A percentile compares a stretch with the other conserved stretches of the same genome.
These are phyloP conservation scores for Acromyrmex charruanus DNA, from an alignment of 1,140 invertebrate species.

Conservation along the genomic window DNA sequence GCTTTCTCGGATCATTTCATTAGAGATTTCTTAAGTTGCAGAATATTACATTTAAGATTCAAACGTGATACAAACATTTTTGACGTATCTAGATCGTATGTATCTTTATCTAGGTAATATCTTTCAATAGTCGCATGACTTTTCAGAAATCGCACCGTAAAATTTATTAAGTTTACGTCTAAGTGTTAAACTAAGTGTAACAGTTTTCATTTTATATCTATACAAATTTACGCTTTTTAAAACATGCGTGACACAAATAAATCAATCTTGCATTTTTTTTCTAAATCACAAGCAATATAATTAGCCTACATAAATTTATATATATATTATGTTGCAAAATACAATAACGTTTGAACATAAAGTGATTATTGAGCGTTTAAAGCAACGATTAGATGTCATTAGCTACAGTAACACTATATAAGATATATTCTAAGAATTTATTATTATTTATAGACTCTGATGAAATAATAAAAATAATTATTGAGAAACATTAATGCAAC, in stretches of 20 bases:
- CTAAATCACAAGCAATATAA: background rate
- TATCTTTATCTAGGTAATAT: constrained; percentile 1
- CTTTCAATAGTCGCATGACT: constrained; percentile 4
- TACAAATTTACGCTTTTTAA: background rate
- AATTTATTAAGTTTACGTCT: background rate
- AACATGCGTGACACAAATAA: no score
- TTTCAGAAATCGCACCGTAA: constrained; percentile 4
- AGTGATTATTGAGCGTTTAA: background rate
- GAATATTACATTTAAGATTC: constrained; percentile 12
- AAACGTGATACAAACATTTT: background rate
- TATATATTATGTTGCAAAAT: background rate
- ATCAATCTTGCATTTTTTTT: constrained; percentile 7
- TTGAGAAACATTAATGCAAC: background rate
- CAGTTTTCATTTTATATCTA: constrained; percentile 1
- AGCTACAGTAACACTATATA: background rate
- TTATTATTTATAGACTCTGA: background rate
- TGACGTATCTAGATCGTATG: constrained; percentile 14
- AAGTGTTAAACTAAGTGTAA: background rate
- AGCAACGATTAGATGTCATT: background rate
- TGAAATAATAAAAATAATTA: background rate
- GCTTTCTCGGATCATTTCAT: background rate
- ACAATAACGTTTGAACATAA: background rate
- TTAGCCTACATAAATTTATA: background rate
- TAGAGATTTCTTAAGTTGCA: background rate
- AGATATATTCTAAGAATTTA: background rate